Base-by-base conservation (phyloP, 2,113 vertebrate genomes). In the Tachycineta bicolor region DNA sequence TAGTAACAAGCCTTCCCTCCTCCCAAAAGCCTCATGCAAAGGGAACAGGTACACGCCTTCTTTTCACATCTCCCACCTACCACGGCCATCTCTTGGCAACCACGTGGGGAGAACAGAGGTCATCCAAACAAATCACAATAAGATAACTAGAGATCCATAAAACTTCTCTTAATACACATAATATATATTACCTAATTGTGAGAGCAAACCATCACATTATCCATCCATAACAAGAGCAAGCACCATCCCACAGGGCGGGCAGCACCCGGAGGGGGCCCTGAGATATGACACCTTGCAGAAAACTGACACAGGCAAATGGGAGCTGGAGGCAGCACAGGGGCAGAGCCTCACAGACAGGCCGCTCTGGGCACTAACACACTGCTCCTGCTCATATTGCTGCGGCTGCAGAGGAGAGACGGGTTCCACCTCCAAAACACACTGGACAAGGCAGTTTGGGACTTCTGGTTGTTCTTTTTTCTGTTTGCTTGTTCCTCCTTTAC, bases 301-400 rank as follows among this genome's bases (percentile, higher is more conserved):
- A 50, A 19, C 5, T 11, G 52, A 55, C 33, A 67, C 18, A 18
- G 31, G 64, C 84, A 25, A 21, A 25, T 0, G 12, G 58, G 28
- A 56, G 4, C 37, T 9, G 53, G 37, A 39, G 44, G 59, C 44
- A 74, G 34, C 60, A 16, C 25, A 52, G 79, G 43, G 63, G 13
- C 63, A 81, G 22, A 81, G 52, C n/a, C 53, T 31, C 12, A 20
- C 10, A 20, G 6, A 9, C 29, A 22, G 28, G 16, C 24, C 44
- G n/a, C 52, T 19, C 58, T 15, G 33, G 34, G 37, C 10, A 29
- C 29, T 6, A 12, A 43, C 78, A 22, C 10, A 0, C 34, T 44
- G 44, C 69, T 64, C 2, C 37, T 43, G 44, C 68, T 64, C 2
- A 0, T 23, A 13, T 34, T 26, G 6, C 33, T 39, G 31, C 1